Conservation (phyloP, 2,113 vertebrate species). For the Ardeotis arabs region DNA sequence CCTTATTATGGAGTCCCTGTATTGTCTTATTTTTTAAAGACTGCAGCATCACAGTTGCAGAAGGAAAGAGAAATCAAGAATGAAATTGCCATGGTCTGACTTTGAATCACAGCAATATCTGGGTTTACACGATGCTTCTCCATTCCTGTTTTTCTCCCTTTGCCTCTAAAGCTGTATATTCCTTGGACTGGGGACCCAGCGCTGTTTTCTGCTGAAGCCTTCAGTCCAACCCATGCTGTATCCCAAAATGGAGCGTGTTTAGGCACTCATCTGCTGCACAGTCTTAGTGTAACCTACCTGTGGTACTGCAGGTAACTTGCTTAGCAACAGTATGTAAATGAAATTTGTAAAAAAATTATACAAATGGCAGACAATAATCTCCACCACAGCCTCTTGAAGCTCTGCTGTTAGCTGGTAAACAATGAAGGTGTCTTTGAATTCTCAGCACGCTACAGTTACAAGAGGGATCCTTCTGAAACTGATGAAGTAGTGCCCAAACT, state of each 20-base stretch:
- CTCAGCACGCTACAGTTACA: neutral
- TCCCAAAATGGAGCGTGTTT: neutral
- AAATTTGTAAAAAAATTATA: neutral
- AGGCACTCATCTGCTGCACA: neutral
- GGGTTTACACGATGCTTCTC: neutral
- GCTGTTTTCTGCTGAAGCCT: neutral
- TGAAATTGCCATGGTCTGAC: neutral
- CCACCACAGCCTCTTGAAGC: neutral
- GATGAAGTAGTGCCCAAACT: neutral
- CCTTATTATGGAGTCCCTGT: conserved; percentile 14
- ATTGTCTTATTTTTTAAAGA: conserved; percentile 24
- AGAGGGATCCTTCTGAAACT: neutral
- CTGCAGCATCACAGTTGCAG: neutral
- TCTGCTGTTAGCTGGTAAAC: neutral
- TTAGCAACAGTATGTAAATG: neutral
- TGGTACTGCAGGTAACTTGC: neutral
- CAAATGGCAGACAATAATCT: neutral
- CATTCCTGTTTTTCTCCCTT: neutral
- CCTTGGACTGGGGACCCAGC: neutral
- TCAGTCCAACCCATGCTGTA: accelerated
- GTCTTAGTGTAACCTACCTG: no score
- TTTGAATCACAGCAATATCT: neutral
- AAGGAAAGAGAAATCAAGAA: conserved; percentile 3
- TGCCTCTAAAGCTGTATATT: neutral
- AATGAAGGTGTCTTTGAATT: neutral